Conservation (phyloP, 2,888 invertebrate genomes). For the Agelastica alni region DNA sequence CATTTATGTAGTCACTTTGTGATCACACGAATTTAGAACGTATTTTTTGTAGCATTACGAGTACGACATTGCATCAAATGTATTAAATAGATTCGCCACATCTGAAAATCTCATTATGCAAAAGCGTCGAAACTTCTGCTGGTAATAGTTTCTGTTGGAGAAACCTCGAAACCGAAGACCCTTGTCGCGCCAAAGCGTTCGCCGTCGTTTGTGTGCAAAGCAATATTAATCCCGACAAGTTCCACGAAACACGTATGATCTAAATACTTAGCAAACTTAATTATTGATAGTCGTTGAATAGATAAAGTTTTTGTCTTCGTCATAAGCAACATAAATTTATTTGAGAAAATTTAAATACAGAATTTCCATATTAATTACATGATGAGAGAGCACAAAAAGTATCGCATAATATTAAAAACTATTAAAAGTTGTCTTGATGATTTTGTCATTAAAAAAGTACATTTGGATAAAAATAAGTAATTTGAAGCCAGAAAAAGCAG, state of each 20-base stretch:
- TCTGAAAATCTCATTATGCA: background rate
- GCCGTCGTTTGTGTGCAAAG: background rate
- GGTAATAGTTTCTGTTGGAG: background rate
- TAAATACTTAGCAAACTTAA: background rate
- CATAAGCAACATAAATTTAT: too few species aligned
- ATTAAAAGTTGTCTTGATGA: too few species aligned
- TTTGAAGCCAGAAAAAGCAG: too few species aligned
- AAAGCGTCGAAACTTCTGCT: background rate
- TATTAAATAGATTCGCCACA: background rate
- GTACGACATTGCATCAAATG: background rate
- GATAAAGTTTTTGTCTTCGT: too few species aligned
- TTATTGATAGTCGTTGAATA: slow-evolving; percentile 1
- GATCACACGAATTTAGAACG: background rate
- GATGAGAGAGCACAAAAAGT: too few species aligned
- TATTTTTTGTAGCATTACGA: background rate
- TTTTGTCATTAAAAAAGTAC: too few species aligned
- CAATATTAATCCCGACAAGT: background rate
- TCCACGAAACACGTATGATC: background rate
- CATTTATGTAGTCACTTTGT: too few species aligned
- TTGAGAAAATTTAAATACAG: too few species aligned
- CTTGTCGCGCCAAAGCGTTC: background rate
- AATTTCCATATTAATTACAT: too few species aligned
- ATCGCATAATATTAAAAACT: too few species aligned
- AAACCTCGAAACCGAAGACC: background rate
- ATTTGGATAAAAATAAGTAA: too few species aligned